Evolutionary conservation across 1,140 invertebrate genomes (phyloP).

Genomic region (Batillaria attramentaria): DNA sequence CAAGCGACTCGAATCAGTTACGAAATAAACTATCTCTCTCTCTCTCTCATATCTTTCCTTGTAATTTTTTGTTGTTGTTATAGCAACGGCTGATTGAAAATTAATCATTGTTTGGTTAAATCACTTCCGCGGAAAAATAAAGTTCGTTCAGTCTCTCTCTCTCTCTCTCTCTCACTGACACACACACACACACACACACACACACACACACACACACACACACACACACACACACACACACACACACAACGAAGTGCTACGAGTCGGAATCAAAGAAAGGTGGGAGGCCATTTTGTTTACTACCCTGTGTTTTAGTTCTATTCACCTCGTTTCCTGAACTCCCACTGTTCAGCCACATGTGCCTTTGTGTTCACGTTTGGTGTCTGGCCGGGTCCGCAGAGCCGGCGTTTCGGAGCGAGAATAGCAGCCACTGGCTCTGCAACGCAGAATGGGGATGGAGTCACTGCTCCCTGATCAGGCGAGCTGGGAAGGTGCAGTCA

Average conservation of each 20-base stretch:
- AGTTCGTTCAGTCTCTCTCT: neutral
- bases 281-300: neutral
- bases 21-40: neutral
- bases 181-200: neutral
- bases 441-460: no score
- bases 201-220: constrained; percentile 10
- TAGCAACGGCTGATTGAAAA: neutral
- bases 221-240: constrained; percentile 25
- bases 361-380: neutral
- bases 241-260: neutral
- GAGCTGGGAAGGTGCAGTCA: no score
- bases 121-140: neutral
- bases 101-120: neutral
- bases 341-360: neutral
- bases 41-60: neutral
- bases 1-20: neutral
- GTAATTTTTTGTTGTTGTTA: neutral
- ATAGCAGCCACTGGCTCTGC: no score
- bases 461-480: no score
- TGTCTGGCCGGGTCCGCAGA: neutral
- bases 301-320: neutral
- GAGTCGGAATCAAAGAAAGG: neutral
- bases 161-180: neutral
- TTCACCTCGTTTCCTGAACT: neutral
- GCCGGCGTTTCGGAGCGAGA: no score